Evolutionary conservation across 2,888 invertebrate genomes (phyloP), one percentile per base, ranked within the genome.

Genomic region (Ectemnius cavifrons): DNA sequence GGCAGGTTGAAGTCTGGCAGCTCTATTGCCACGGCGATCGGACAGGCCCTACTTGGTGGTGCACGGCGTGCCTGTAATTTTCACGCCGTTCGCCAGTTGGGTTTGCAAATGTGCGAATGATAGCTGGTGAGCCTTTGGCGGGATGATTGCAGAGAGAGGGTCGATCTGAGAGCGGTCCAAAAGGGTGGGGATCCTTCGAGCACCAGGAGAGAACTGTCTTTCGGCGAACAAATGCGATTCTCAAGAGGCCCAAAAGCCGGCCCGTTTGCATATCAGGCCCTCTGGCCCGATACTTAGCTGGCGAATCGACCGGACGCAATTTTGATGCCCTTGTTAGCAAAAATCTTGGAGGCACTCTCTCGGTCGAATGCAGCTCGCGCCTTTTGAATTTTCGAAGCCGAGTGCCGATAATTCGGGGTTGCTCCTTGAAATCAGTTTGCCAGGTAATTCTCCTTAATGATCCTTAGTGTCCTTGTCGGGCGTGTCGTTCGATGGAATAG

Each of bases 61-160:
- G 59, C 64, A 28, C 63, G 67, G 76, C 81, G 81, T 78, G 84
- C 80, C 87, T 86, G 85, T 87, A 90, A 90, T 90, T 90, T 90
- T 88, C 89, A 88, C 89, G 84, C 89, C 88, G 87, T 89, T 87
- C 84, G 83, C 78, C 83, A 84, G 83, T 86, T 84, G 83, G 83
- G 83, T 81, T 87, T 86, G 85, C 86, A 89, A 90, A 89, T 87
- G 85, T 86, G 87, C 85, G 85, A 87, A 88, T 88, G 86, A 89
- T 88, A 88, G 86, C 81, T 79, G 78, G 60, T 47, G 56, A 18
- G 67, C 28, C 67, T 70, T 14, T 49, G 23, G 66, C 52, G 20
- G 68, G 73, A 77, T 80, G 80, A 80, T 80, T 80, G 80, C 75
- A 20, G 56, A 63, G 52, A 45, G 59, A 49, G 73, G 16, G 20